A percentile compares a stretch with the other conserved stretches of the same genome.
Conservation (phyloP, 2,113 vertebrate genomes). For the Sorex fumeus region DNA sequence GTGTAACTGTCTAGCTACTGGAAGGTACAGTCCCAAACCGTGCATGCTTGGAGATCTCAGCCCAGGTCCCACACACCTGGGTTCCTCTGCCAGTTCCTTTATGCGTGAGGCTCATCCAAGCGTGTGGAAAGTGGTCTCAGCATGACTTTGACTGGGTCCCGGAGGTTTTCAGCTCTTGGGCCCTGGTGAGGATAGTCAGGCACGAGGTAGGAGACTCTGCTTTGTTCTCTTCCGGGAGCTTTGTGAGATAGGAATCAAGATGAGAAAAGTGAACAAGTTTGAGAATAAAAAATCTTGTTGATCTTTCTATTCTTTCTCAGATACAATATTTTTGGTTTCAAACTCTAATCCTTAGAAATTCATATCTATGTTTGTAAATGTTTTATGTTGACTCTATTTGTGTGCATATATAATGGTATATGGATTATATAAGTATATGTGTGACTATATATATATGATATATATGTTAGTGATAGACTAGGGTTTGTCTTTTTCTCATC, state of each 20-base stretch:
- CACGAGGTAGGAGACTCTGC: too few relatives aligned
- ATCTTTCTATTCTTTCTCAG: background rate
- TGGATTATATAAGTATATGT: background rate
- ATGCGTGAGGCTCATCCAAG: too few relatives aligned
- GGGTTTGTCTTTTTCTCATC: constrained; percentile 43
- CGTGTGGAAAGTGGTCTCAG: too few relatives aligned
- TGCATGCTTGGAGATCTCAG: too few relatives aligned
- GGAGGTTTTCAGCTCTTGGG: too few relatives aligned
- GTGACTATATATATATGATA: background rate
- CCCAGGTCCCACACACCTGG: too few relatives aligned
- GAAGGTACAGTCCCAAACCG: too few relatives aligned
- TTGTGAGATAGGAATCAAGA: constrained; percentile 3
- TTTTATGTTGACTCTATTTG: background rate
- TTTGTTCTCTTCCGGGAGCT: too few relatives aligned
- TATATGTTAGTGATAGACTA: background rate
- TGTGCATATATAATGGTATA: background rate
- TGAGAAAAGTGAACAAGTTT: background rate
- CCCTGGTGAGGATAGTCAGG: too few relatives aligned
- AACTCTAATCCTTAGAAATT: constrained; percentile 32
- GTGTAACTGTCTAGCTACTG: too few relatives aligned
- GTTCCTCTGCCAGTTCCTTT: too few relatives aligned
- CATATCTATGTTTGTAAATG: constrained; percentile 7
- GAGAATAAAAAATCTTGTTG: constrained; percentile 43
- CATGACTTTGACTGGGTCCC: too few relatives aligned
- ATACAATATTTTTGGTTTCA: constrained; percentile 58